Percentiles rank a stretch among this genome's conserved stretches.
These are phyloP conservation scores for Peribatodes rhomboidaria DNA, from an alignment of 2,888 invertebrate species.

Conservation along the genomic window DNA sequence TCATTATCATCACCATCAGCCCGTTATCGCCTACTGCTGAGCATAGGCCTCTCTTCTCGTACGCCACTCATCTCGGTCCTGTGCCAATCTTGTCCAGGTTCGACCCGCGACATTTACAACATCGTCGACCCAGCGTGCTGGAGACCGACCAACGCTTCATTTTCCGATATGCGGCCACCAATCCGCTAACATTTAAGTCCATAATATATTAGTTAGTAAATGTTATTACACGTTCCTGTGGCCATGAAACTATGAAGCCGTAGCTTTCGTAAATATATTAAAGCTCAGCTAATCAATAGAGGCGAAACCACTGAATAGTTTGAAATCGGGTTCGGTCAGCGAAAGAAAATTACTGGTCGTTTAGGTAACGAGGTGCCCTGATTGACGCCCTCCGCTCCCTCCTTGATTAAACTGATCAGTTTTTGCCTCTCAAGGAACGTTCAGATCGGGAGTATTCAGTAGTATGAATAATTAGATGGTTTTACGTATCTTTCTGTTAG, in stretches of 20 bases:
- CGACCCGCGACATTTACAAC: too few relatives aligned
- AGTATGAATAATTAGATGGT: constrained; percentile 22
- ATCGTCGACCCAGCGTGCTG: too few relatives aligned
- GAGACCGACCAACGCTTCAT: too few relatives aligned
- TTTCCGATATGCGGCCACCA: too few relatives aligned
- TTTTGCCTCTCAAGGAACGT: constrained; percentile 70
- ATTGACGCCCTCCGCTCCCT: constrained; percentile 72
- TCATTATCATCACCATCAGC: too few relatives aligned
- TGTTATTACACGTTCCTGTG: constrained; percentile 2
- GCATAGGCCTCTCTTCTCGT: too few relatives aligned
- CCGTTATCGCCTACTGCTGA: too few relatives aligned
- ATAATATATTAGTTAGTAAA: not conserved
- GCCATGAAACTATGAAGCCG: constrained; percentile 18
- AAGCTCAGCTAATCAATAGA: constrained; percentile 54
- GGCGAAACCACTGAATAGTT: constrained; percentile 60
- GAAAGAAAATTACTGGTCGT: constrained; percentile 80
- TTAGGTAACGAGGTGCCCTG: constrained; percentile 78
- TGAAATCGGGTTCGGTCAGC: constrained; percentile 78
- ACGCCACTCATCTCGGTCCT: too few relatives aligned
- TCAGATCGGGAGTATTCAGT: constrained; percentile 5
- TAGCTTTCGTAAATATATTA: constrained; percentile 25
- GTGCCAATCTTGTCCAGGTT: too few relatives aligned
- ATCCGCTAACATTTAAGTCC: too few relatives aligned
- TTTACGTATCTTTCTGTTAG: constrained; percentile 4
- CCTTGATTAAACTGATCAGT: constrained; percentile 83